phyloP scores from a whole-genome alignment of 2,113 vertebrate genomes.

The Daphoenositta chrysoptera region DNA sequence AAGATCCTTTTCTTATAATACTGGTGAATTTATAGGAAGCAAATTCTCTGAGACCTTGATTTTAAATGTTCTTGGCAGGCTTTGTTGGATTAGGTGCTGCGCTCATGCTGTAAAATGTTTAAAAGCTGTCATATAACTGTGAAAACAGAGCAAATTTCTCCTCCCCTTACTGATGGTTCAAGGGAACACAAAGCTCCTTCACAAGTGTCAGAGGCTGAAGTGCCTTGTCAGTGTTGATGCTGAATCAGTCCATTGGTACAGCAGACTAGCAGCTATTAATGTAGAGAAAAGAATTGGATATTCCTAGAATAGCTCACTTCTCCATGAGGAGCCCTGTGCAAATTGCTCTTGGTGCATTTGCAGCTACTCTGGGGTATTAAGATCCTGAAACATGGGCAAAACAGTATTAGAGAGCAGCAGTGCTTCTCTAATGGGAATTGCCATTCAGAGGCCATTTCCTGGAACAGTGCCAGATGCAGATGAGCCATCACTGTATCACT shows the following conservation, averaged over 20 bases:
- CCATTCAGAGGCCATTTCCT: not conserved
- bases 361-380: not conserved
- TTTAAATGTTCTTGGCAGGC: not conserved
- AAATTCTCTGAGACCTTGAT: not conserved
- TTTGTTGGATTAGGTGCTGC: conserved; percentile 3
- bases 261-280: not conserved
- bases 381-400: not conserved
- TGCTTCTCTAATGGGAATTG: not conserved
- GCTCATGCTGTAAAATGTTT: not conserved
- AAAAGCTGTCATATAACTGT: not conserved
- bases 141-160: not conserved
- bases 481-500: not conserved
- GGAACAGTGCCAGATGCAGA: not conserved
- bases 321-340: not conserved
- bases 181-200: not conserved
- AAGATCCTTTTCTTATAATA: not conserved
- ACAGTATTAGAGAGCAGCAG: not conserved
- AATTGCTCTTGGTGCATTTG: not conserved
- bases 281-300: not conserved
- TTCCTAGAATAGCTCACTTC: not conserved
- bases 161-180: not conserved
- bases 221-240: not conserved
- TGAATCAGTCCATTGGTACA: not conserved
- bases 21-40: not conserved
- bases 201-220: not conserved